Evolutionary conservation across 1,140 invertebrate species (phyloP), one percentile per base, ranked within the genome.

Genomic region (Venustaconcha ellipsiformis): DNA sequence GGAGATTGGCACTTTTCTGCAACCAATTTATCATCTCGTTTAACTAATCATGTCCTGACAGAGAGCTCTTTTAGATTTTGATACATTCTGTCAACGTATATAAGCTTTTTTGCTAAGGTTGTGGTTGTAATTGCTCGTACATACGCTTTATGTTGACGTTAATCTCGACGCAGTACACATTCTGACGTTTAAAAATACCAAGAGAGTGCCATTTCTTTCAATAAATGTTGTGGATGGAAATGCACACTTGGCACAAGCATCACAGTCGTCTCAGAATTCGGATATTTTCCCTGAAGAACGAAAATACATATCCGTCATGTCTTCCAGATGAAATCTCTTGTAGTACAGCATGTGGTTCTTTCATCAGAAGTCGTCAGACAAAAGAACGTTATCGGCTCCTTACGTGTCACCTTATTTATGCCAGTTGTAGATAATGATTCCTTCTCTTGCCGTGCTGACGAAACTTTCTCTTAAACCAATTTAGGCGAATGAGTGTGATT

Each of bases 251-350:
- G 37, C 17, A 58, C 70, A 71, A 15, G 60, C 56, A 1, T 58
- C 70, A 59, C 58, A 71, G 26, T 74, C 72, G 59, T 74, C 72
- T 64, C 72, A 74, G 37, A 74, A 74, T 57, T 66, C 63, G n/a
- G 63, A 74, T 30, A 3, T 55, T 20, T 65, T 64, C 17, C 63
- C 62, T 14, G 15, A 20, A 5, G 11, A n/a, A 64, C 60, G 63
- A 23, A 26, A 72, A 57, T 64, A 72, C 17, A 37, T 72, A 1
- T n/a, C 70, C 70, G 57, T 72, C 70, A 65, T 72, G 64, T 56
- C 70, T 18, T 64, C 70, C 70, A 12, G 60, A 8, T 55, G 70
- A 60, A 5, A 72, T 64, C 56, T 72, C 60, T 8, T 20, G 5
- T 12, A 72, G 55, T 20, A 64, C 11, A 14, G 30, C 65, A 55